Evolutionary conservation across 2,113 vertebrate genomes (phyloP), one percentile per base, ranked within the genome.

Genomic region (Scophthalmus maximus): DNA sequence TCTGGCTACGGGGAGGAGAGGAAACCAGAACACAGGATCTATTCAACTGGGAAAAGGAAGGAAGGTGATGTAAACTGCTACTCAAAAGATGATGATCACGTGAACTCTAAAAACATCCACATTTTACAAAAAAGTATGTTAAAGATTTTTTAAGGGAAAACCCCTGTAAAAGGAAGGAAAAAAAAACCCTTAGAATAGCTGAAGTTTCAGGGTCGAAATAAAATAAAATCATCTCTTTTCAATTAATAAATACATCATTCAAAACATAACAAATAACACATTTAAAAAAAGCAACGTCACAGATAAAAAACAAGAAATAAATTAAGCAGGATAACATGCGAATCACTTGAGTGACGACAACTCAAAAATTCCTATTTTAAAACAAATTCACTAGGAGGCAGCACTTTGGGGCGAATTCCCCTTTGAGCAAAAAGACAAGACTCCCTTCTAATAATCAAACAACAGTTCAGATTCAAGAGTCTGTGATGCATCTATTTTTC

Each of bases 161-260:
- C 23, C 30, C 36, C 23, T 15, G 22, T 26, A 2, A 62, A 44
- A 27, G 30, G 30, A 59, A 18, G 8, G 9, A 11, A 46, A 46
- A 65, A 75, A 26, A 3, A 38, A 4, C 8, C 61, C 79, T 75
- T 64, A 71, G 64, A 87, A 69, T 50, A 68, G 47, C 65, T 8
- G 63, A 86, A 70, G 61, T 29, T 75, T 79, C 53, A 80, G 65
- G 78, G 77, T 82, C 63, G 78, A 81, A 91, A 92, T 83, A 88
- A 84, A 92, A 91, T 91, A 90, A 91, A 90, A 90, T 86, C 84
- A 81, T 85, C 85, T 91, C 90, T 91, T n/a, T 89, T 90, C 82
- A 90, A 88, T 91, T 88, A 94, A 94, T 94, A 94, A 94, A 93
- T 94, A 94, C 91, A 92, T 89, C 82, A 90, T 89, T 91, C 86